Evolutionary conservation across 1,140 invertebrate species (phyloP), one percentile per base, ranked within the genome.

Genomic region (Pachyrhynchus sulphureomaculatus): DNA sequence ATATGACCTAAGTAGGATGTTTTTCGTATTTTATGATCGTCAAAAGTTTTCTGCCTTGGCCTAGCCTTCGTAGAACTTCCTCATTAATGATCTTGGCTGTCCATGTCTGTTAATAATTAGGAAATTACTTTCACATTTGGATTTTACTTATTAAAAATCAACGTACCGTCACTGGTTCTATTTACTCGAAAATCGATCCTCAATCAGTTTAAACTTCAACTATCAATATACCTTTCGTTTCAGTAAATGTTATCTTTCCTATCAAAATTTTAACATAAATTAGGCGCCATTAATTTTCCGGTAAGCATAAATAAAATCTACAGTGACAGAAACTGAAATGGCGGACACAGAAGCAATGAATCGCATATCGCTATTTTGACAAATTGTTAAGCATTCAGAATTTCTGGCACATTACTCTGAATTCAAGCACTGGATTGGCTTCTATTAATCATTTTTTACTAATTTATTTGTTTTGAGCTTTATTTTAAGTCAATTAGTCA

Each of bases 381-480:
- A 51, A 51, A 51, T 51, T 36, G 20, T 51, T 17, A n/a, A 20
- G 12, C 24, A 13, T 32, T 48, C 45, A 33, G 26, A 48, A 51
- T 20, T 32, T 20, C 29, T 18, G 48, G 29, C 29, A 32, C 24
- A 48, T 48, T 48, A 29, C 45, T 48, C 29, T 5, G 45, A 13
- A 9, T 20, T 17, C 39, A 42, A 42, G 45, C 45, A 29, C 36
- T 34, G 29, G 32, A 51, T 51, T 51, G 17, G 48, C 48, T 13
- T 36, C 48, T 51, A 51, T 51, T 51, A 51, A 51, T 51, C 48
- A 51, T 51, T 51, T 51, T 51, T 51, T 32, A 13, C 48, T 34
- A 51, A 51, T 51, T 51, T 51, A 32, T 51, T 51, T 36, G 45
- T 48, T 48, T 32, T n/a, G 4, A 17, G 12, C 12, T 32, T 45